Conservation (phyloP, 1,140 invertebrate species). For the Lethocerus indicus region DNA sequence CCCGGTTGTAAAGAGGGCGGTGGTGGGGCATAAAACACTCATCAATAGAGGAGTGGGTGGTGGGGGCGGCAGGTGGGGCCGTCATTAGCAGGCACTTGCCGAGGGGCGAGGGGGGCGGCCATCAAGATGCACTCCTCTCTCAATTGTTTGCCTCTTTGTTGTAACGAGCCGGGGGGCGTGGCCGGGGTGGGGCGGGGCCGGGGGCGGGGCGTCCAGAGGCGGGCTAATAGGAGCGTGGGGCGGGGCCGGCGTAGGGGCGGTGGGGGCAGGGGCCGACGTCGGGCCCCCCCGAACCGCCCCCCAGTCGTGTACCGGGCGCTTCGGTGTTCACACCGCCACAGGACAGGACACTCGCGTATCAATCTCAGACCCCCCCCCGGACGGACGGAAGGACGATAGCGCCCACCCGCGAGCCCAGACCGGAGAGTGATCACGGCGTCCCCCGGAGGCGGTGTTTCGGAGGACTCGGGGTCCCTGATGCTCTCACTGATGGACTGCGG, state of each 20-base stretch:
- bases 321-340: too few species aligned
- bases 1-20: too few species aligned
- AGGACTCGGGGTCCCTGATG: slow-evolving; percentile 17
- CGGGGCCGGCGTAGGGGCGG: neutral
- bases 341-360: too few species aligned
- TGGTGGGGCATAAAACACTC: slow-evolving; percentile 13
- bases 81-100: slow-evolving; percentile 10
- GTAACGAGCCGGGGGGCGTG: slow-evolving; percentile 1
- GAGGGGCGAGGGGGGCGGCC: neutral
- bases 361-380: too few species aligned
- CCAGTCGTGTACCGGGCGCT: too few species aligned
- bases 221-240: slow-evolving; percentile 1
- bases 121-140: too few species aligned
- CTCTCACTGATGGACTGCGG: slow-evolving; percentile 18
- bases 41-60: slow-evolving; percentile 9
- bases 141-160: neutral
- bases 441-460: neutral
- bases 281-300: too few species aligned
- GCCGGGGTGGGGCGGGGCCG: neutral
- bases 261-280: neutral
- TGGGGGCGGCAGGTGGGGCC: slow-evolving; percentile 4
- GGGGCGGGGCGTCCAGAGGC: neutral
- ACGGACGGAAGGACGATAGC: too few species aligned
- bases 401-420: neutral
- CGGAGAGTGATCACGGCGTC: neutral